Conservation (phyloP, 2,797 vertebrate genomes). For the Scyliorhinus canicula region DNA sequence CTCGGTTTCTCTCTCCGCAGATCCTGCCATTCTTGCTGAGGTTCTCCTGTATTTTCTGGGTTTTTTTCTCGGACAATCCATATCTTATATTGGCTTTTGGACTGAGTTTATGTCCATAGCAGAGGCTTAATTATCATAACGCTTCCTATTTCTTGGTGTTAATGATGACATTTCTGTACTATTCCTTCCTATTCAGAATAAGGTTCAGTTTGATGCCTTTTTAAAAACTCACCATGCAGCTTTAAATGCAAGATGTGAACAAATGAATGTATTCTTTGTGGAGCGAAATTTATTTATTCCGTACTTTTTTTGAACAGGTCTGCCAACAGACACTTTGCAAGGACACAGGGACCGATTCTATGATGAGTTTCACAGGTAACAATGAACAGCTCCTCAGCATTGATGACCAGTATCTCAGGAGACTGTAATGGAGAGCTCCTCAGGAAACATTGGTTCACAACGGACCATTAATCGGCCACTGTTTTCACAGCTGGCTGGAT, state of each 20-base stretch:
- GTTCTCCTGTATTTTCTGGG: no score
- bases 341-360: slow-evolving; percentile 93
- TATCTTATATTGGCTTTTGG: background rate
- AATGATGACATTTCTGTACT: background rate
- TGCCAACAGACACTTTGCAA: slow-evolving; percentile 84
- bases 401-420: background rate
- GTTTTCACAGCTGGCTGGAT: background rate
- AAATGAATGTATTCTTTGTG: slow-evolving; percentile 36
- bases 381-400: background rate
- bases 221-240: background rate
- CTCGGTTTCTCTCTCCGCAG: no score
- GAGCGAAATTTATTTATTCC: background rate
- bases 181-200: background rate
- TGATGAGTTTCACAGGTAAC: slow-evolving; percentile 89
- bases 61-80: background rate
- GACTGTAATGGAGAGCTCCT: background rate
- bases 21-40: no score
- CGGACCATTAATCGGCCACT: background rate
- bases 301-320: slow-evolving; percentile 60
- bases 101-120: background rate
- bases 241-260: background rate
- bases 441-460: background rate
- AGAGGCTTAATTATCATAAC: background rate
- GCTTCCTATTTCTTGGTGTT: background rate
- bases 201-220: background rate